Evolutionary conservation across 1,140 invertebrate species (phyloP).

Genomic region (Heliconius congener): DNA sequence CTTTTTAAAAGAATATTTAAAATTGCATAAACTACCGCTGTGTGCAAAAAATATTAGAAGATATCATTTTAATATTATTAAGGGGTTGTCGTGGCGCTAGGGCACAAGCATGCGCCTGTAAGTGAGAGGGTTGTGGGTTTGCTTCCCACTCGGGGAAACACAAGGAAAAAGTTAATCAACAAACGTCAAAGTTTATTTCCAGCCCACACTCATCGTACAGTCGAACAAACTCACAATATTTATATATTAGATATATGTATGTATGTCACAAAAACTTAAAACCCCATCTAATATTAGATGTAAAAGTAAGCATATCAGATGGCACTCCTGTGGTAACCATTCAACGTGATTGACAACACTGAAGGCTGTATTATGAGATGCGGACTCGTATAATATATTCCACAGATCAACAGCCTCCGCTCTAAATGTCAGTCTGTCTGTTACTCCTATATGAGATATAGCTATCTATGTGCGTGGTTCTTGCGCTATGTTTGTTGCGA

Average conservation of each 20-base stretch:
- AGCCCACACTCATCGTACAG: background rate
- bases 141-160: too few relatives aligned
- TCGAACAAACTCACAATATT: background rate
- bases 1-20: too few relatives aligned
- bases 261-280: background rate
- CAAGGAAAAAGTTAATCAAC: too few relatives aligned
- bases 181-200: background rate
- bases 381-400: background rate
- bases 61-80: too few relatives aligned
- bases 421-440: constrained; percentile 9
- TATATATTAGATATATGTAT: too few relatives aligned
- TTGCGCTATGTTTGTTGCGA: background rate
- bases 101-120: too few relatives aligned
- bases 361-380: constrained; percentile 8
- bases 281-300: constrained; percentile 1
- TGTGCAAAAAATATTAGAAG: too few relatives aligned
- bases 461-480: background rate
- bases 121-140: too few relatives aligned
- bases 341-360: background rate
- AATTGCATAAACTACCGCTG: too few relatives aligned
- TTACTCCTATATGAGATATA: background rate
- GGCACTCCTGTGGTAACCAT: background rate
- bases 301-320: background rate
- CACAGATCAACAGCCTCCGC: background rate
- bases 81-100: too few relatives aligned